A percentile compares a stretch with the other conserved stretches of the same genome.
Conservation (phyloP, 2,797 vertebrate genomes). For the Sebastolobus altivelis region DNA sequence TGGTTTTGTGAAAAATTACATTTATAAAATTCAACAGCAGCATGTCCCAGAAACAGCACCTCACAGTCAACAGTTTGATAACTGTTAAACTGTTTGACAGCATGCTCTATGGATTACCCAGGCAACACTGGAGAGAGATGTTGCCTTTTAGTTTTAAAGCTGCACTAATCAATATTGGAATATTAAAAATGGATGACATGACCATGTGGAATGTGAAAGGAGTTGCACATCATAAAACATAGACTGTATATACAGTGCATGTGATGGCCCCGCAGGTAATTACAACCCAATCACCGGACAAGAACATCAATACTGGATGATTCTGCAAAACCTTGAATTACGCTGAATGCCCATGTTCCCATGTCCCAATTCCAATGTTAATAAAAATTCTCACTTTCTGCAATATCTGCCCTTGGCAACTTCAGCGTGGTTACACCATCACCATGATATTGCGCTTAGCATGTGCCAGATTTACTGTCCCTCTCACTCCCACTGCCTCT, state of each 20-base stretch:
- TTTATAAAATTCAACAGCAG: neutral
- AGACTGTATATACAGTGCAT: neutral
- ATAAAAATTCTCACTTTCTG: neutral
- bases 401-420: neutral
- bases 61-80: neutral
- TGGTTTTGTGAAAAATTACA: neutral
- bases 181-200: neutral
- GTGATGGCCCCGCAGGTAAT: neutral
- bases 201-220: neutral
- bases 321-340: neutral
- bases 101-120: neutral
- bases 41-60: slow-evolving; percentile 7
- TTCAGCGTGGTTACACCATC: no score
- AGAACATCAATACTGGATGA: neutral
- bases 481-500: fast-evolving
- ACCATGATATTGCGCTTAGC: no score
- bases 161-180: neutral
- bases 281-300: neutral
- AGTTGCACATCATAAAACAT: neutral
- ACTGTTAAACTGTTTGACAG: neutral
- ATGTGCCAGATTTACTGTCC: no score
- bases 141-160: neutral
- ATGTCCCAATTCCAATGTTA: neutral
- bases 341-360: neutral
- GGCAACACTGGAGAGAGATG: neutral